Conservation (phyloP, 2,888 invertebrate genomes). For the Odontothrips loti region DNA sequence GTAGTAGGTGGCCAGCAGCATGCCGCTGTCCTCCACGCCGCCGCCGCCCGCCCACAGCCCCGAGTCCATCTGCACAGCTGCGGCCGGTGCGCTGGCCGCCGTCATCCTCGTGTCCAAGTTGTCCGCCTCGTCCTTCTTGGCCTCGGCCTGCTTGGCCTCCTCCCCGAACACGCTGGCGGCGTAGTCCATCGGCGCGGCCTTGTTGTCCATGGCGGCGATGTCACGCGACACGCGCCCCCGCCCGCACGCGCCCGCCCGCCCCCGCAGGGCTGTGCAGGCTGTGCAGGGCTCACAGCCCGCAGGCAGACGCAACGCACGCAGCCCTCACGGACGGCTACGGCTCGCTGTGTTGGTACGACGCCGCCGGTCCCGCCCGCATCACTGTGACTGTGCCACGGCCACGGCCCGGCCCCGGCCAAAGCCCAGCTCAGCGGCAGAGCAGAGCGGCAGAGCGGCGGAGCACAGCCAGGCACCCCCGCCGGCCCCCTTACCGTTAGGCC, state of each 20-base stretch:
- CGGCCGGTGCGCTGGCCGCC: neutral
- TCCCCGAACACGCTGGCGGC: neutral
- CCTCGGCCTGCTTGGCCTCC: neutral
- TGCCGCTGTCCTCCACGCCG: neutral
- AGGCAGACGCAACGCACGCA: too few relatives aligned
- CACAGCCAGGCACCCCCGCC: neutral
- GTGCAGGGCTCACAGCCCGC: too few relatives aligned
- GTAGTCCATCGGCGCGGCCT: neutral
- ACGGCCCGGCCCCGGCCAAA: neutral
- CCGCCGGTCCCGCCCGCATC: neutral
- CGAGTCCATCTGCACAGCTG: neutral
- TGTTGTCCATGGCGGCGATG: neutral
- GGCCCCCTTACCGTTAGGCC: too few relatives aligned
- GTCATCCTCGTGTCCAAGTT: neutral
- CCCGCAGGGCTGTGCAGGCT: too few relatives aligned
- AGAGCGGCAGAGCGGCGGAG: neutral
- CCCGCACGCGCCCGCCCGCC: neutral
- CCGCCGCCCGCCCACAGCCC: neutral
- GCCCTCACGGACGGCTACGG: too few relatives aligned
- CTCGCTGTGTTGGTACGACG: neutral
- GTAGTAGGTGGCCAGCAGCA: neutral
- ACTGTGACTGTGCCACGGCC: slow-evolving; percentile 10
- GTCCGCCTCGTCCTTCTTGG: neutral
- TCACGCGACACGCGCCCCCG: slow-evolving; percentile 9
- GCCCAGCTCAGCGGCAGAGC: neutral